Evolutionary conservation across 2,888 invertebrate genomes (phyloP).

Genomic region (Loripinus fragilis): DNA sequence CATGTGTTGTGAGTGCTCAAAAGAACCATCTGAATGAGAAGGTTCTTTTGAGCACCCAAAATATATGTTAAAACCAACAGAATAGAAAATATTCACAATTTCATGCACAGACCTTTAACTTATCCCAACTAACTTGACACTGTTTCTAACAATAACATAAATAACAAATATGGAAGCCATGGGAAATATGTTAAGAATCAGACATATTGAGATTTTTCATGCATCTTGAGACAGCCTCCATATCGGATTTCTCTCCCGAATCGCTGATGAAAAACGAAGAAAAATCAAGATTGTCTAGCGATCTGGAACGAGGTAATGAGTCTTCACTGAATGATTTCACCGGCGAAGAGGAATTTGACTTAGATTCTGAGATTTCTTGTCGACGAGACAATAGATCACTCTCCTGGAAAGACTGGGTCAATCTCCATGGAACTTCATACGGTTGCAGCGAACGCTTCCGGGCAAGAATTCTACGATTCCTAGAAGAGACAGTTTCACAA

Average conservation of each 20-base stretch:
- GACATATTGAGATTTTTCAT: conserved; percentile 75
- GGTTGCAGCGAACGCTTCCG: conserved; percentile 67
- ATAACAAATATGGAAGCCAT: no score
- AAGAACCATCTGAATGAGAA: no score
- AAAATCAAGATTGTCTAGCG: conserved; percentile 78
- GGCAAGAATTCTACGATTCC: conserved; percentile 59
- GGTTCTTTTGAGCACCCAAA: no score
- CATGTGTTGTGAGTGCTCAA: no score
- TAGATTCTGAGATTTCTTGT: conserved; percentile 59
- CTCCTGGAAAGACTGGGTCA: conserved; percentile 71
- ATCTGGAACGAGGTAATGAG: conserved; percentile 74
- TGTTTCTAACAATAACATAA: no score
- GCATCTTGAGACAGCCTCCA: conserved; percentile 75
- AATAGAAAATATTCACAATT: no score
- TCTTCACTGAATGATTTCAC: conserved; percentile 60
- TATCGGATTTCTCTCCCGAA: conserved; percentile 64
- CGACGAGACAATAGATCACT: conserved; percentile 56
- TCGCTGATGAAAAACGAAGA: conserved; percentile 67
- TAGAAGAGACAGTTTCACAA: conserved; percentile 35
- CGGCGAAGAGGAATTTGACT: conserved; percentile 73
- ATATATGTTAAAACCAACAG: no score
- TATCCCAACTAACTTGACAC: no score
- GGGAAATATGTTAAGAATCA: conserved; percentile 56
- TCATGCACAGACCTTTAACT: no score
- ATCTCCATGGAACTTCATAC: conserved; percentile 78